Evolutionary conservation across 2,888 invertebrate genomes (phyloP).

Genomic region (Caenorhabditis drosophilae): DNA sequence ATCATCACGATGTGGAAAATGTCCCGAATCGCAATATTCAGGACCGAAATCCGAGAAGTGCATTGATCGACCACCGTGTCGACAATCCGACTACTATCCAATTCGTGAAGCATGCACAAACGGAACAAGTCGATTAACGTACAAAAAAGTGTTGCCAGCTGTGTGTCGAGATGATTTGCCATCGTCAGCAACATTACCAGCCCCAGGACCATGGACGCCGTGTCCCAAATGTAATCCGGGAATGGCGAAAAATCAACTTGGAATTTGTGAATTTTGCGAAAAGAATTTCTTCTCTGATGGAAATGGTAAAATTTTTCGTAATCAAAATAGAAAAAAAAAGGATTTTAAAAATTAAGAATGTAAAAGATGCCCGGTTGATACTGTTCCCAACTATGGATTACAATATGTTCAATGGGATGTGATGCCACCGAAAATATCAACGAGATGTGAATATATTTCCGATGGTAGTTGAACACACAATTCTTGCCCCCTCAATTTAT

Average conservation of each 20-base stretch:
- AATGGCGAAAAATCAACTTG: slow-evolving; percentile 70
- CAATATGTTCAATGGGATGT: slow-evolving; percentile 72
- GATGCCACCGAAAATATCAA: slow-evolving; percentile 71
- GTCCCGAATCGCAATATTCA: slow-evolving; percentile 68
- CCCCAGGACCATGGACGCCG: slow-evolving; percentile 52
- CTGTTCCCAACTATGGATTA: slow-evolving; percentile 73
- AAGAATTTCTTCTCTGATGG: slow-evolving; percentile 71
- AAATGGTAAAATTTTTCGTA: slow-evolving; percentile 46
- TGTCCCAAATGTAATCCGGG: slow-evolving; percentile 75
- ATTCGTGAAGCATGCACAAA: slow-evolving; percentile 71
- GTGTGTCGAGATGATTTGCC: slow-evolving; percentile 72
- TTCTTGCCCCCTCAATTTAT: neutral
- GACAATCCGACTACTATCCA: slow-evolving; percentile 72
- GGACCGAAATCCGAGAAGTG: slow-evolving; percentile 72
- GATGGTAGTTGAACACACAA: slow-evolving; percentile 64
- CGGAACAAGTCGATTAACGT: slow-evolving; percentile 69
- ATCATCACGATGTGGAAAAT: slow-evolving; percentile 70
- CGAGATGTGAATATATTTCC: slow-evolving; percentile 71
- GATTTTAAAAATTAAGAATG: slow-evolving; percentile 69
- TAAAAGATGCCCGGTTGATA: slow-evolving; percentile 71
- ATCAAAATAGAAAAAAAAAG: too few species aligned
- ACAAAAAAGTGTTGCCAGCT: slow-evolving; percentile 74
- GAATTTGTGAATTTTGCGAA: slow-evolving; percentile 73
- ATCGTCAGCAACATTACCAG: slow-evolving; percentile 66
- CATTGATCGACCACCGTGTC: slow-evolving; percentile 72